Percentiles rank a stretch among this genome's conserved stretches.
phyloP scores from a whole-genome alignment of 2,113 vertebrate species.

The Grammomys surdaster region DNA sequence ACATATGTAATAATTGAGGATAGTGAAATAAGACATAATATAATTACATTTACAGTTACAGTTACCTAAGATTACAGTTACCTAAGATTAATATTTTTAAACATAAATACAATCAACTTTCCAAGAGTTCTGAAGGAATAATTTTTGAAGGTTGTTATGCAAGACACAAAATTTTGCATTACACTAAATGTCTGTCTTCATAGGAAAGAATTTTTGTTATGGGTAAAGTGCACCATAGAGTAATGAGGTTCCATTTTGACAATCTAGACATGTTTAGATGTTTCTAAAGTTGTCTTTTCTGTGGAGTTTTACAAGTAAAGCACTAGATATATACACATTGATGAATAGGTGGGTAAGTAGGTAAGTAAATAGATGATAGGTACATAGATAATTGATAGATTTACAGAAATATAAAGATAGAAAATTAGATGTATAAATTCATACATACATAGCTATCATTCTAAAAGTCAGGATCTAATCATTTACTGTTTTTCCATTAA shows the following conservation, averaged over 20 bases:
- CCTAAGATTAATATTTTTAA: not conserved
- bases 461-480: not conserved
- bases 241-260: not conserved
- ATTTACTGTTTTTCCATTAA: not conserved
- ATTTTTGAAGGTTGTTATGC: conserved; percentile 13
- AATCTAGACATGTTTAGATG: not conserved
- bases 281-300: not conserved
- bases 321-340: not conserved
- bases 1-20: not conserved
- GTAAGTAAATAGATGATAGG: not conserved
- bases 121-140: not conserved
- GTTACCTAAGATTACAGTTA: not conserved
- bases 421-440: not conserved
- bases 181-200: not conserved
- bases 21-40: not conserved
- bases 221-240: not conserved
- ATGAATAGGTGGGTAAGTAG: not conserved
- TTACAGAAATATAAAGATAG: not conserved
- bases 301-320: not conserved
- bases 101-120: not conserved
- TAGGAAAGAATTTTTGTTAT: not conserved
- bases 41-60: too few species aligned
- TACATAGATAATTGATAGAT: not conserved
- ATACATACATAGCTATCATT: not conserved
- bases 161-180: not conserved